Conservation (phyloP, 2,113 vertebrate species). For the Anolis sagrei region DNA sequence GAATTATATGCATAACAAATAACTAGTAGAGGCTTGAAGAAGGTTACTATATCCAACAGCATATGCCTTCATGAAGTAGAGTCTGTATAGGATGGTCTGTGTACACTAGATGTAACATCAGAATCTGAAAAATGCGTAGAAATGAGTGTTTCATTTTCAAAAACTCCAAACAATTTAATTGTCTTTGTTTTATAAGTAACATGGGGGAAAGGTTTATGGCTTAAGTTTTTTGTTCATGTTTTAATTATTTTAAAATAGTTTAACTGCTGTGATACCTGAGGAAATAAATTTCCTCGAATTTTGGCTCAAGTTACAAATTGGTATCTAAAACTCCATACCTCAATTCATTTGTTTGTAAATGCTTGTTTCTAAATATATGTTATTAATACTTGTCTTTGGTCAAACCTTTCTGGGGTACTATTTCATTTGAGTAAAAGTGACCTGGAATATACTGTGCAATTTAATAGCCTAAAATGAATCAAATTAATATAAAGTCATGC, state of each 20-base stretch:
- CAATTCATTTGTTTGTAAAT: too few relatives aligned
- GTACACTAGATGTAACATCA: background rate
- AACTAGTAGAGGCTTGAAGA: too few relatives aligned
- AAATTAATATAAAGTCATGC: fast-evolving
- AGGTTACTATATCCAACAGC: too few relatives aligned
- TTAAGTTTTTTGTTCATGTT: background rate
- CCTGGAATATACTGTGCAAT: background rate
- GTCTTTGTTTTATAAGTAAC: too few relatives aligned
- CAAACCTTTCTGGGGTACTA: background rate
- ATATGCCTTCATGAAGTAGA: background rate
- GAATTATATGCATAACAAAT: too few relatives aligned
- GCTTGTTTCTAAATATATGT: background rate
- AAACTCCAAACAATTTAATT: too few relatives aligned
- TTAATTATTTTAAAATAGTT: constrained; percentile 31
- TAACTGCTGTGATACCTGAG: fast-evolving
- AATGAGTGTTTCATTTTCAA: background rate
- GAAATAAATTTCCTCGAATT: constrained; percentile 9
- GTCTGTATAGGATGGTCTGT: background rate
- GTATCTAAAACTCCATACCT: background rate
- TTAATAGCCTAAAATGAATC: background rate
- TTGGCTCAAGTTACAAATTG: background rate
- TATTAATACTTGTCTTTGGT: background rate
- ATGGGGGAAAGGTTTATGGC: constrained; percentile 38
- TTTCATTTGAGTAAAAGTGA: background rate
- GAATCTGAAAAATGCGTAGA: background rate